Conservation (phyloP, 2,888 invertebrate genomes). For the Diloba caeruleocephala region DNA sequence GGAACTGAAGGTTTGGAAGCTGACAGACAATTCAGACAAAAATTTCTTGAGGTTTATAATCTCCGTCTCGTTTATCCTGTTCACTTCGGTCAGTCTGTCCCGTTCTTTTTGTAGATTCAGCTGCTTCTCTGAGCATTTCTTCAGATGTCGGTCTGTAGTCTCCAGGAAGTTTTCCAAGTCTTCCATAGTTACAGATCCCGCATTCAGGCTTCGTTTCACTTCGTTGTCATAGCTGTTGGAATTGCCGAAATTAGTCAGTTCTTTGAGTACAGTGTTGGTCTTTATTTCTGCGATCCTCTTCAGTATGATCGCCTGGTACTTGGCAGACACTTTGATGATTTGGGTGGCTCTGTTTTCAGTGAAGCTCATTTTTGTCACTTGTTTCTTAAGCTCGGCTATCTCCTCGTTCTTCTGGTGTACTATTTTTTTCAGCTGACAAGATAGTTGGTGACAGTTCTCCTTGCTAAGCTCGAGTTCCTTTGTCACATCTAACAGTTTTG, state of each 20-base stretch:
- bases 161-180: conserved; percentile 84
- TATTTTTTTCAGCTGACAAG: conserved; percentile 79
- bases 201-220: conserved; percentile 70
- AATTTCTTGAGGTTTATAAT: conserved; percentile 80
- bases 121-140: conserved; percentile 79
- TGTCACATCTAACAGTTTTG: conserved; percentile 75
- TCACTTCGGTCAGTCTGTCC: conserved; percentile 77
- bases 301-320: conserved; percentile 83
- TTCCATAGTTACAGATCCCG: conserved; percentile 81
- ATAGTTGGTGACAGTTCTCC: conserved; percentile 79
- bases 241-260: conserved; percentile 81
- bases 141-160: conserved; percentile 80
- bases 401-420: conserved; percentile 83
- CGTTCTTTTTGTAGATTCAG: conserved; percentile 76
- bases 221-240: conserved; percentile 71
- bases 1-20: conserved; percentile 77
- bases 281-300: conserved; percentile 83
- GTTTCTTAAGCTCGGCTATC: conserved; percentile 79
- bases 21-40: conserved; percentile 77
- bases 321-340: conserved; percentile 83
- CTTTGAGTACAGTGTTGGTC: conserved; percentile 79
- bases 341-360: conserved; percentile 80
- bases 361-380: conserved; percentile 77
- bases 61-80: conserved; percentile 81
- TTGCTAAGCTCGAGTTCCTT: conserved; percentile 77